Conservation (phyloP, 2,888 invertebrate genomes). For the Epinotia nisella region DNA sequence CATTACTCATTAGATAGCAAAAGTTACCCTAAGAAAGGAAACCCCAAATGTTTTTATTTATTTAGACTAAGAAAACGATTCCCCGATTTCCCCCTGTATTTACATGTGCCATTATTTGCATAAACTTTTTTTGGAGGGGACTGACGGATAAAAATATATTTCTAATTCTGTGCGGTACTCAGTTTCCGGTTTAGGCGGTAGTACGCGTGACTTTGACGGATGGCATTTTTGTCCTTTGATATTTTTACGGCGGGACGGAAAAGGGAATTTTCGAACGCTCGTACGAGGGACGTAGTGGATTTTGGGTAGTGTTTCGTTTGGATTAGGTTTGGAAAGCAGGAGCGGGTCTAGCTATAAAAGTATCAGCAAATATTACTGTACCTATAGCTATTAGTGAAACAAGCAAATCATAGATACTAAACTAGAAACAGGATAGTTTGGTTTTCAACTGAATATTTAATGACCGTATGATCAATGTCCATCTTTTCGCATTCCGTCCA, state of each 20-base stretch:
- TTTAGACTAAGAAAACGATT: slow-evolving; percentile 51
- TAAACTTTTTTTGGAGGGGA: slow-evolving; percentile 75
- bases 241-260: slow-evolving; percentile 64
- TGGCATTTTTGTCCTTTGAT: slow-evolving; percentile 72
- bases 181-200: slow-evolving; percentile 74
- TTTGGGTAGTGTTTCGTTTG: slow-evolving; percentile 20
- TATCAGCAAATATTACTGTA: background rate
- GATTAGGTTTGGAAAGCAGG: slow-evolving; percentile 1
- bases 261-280: slow-evolving; percentile 27
- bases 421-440: background rate
- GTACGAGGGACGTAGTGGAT: slow-evolving; percentile 9
- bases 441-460: background rate
- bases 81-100: slow-evolving; percentile 72
- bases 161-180: slow-evolving; percentile 78
- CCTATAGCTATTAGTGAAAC: background rate
- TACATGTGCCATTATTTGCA: slow-evolving; percentile 84
- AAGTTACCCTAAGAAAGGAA: slow-evolving; percentile 43
- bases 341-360: slow-evolving; percentile 1
- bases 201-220: slow-evolving; percentile 74
- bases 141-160: slow-evolving; percentile 81
- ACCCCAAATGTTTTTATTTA: slow-evolving; percentile 46
- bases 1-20: slow-evolving; percentile 52
- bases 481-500: background rate
- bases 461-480: too few relatives aligned
- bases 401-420: too few relatives aligned